These are phyloP conservation scores for Palythoa caribaeorum DNA, from an alignment of 92 coral and sea anemone genomes.

Conservation along the genomic window DNA sequence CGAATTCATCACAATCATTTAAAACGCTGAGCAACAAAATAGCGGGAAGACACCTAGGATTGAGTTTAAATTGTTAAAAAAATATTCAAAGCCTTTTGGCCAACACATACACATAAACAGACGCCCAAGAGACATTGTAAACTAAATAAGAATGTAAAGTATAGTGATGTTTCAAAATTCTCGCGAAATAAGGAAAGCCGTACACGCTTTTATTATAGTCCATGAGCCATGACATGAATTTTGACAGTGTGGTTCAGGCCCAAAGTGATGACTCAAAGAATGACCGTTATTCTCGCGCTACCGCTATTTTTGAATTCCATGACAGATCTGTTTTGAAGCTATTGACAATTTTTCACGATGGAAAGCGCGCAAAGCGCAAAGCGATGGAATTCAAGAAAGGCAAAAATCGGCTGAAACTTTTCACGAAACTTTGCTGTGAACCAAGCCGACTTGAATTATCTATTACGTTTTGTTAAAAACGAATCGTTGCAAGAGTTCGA, in stretches of 20 bases:
- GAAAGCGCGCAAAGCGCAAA: slow-evolving; percentile 17
- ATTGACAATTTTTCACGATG: slow-evolving; percentile 24
- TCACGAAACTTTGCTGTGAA: slow-evolving; percentile 11
- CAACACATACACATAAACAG: slow-evolving; percentile 26
- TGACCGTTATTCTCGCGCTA: slow-evolving; percentile 22
- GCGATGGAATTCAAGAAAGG: slow-evolving; percentile 31
- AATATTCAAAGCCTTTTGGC: no score
- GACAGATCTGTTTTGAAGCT: slow-evolving; percentile 27
- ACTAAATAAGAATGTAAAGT: background rate
- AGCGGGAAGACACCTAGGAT: slow-evolving; percentile 48
- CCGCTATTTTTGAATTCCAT: slow-evolving; percentile 24
- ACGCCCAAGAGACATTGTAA: slow-evolving; percentile 38
- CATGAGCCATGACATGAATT: slow-evolving; percentile 19
- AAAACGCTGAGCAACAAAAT: slow-evolving; percentile 41
- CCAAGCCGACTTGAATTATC: slow-evolving; percentile 18
- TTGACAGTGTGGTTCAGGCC: slow-evolving; percentile 12
- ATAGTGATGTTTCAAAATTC: slow-evolving; percentile 12
- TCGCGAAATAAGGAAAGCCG: slow-evolving; percentile 11
- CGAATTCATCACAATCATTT: slow-evolving; percentile 51
- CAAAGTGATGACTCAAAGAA: slow-evolving; percentile 21
- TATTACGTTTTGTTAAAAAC: slow-evolving; percentile 3
- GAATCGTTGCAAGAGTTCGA: slow-evolving; percentile 29
- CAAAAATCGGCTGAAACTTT: slow-evolving; percentile 13
- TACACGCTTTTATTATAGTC: slow-evolving; percentile 9
- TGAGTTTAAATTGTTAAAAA: background rate